Base-by-base conservation (phyloP, 2,888 invertebrate genomes). In the Epirrhoe alternata region DNA sequence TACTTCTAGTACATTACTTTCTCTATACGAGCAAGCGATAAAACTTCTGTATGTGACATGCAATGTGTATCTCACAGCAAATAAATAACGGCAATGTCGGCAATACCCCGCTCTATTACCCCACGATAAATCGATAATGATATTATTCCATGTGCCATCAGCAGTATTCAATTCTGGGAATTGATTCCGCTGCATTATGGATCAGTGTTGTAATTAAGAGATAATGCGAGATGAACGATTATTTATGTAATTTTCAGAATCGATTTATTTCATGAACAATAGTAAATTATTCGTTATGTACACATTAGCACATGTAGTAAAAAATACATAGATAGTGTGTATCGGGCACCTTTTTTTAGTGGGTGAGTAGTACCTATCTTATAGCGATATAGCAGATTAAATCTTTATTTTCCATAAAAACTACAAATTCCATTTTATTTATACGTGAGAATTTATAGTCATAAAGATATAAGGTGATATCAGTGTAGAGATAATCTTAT, bases 1-100 rank as follows among this genome's bases (percentile, higher is more conserved):
- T 54, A 64, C 67, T 55, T 56, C 52, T 14, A 56, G 69, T 76
- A 68, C 80, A 82, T 72, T 76, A 62, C 75, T 66, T 57, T 63
- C 67, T 61, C 57, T 16, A 50, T 1, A 42, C 16, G 30, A 35
- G 12, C 12, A 42, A 30, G 0, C 10, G 30, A 45, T n/a, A 14
- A 38, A 31, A 52, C 60, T 38, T 53, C n/a, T 24, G 30, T 49
- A 10, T 14, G 8, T 0, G 24, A 52, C 57, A 49, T 6, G 60
- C 69, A 68, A 70, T 74, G 68, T 64, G 66, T 31, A 33, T 0
- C 2, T 12, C 6, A 45, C 49, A 51, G 24, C 49, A 61, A 47
- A 42, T 45, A 47, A 33, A 45, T 50, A 16, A 51, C 56, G 42
- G 42, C 56, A 33, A 45, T 50, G 12, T 45, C 56, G 42, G 42